Conservation (phyloP, 2,888 invertebrate genomes). For the Microchrysa polita region DNA sequence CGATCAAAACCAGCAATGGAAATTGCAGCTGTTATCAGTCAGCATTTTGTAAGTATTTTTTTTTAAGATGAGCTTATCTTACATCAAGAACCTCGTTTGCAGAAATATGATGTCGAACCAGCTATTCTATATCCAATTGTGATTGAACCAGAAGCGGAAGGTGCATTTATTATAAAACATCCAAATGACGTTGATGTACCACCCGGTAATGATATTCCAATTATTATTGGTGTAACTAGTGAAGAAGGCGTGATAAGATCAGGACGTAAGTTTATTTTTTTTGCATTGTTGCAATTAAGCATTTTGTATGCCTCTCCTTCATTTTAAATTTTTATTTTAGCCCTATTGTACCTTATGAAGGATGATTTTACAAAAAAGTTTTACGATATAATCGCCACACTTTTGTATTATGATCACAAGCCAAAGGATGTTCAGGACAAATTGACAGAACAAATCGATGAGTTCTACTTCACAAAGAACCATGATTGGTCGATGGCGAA, state of each 20-base stretch:
- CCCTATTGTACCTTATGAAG: neutral
- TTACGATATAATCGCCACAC: neutral
- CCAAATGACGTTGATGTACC: neutral
- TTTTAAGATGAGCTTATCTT: too few species aligned
- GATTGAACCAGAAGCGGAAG: neutral
- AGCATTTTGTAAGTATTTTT: constrained; percentile 5
- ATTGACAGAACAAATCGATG: neutral
- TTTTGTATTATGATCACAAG: neutral
- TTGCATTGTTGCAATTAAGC: too few species aligned
- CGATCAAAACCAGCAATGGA: neutral
- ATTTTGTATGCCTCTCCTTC: too few species aligned
- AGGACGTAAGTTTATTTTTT: constrained; percentile 2
- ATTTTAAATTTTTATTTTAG: neutral
- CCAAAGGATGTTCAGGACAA: neutral
- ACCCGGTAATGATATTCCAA: neutral
- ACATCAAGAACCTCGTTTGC: neutral
- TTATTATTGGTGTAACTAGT: constrained; percentile 28
- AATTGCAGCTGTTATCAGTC: neutral
- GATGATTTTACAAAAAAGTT: neutral
- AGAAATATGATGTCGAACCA: constrained; percentile 2
- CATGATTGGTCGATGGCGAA: constrained; percentile 10
- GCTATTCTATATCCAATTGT: constrained; percentile 8
- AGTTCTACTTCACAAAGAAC: constrained; percentile 6
- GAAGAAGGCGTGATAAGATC: constrained; percentile 18
- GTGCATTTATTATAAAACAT: constrained; percentile 10